These are phyloP conservation scores for Cyprinella venusta DNA, from an alignment of 2,797 vertebrate genomes.

Conservation along the genomic window DNA sequence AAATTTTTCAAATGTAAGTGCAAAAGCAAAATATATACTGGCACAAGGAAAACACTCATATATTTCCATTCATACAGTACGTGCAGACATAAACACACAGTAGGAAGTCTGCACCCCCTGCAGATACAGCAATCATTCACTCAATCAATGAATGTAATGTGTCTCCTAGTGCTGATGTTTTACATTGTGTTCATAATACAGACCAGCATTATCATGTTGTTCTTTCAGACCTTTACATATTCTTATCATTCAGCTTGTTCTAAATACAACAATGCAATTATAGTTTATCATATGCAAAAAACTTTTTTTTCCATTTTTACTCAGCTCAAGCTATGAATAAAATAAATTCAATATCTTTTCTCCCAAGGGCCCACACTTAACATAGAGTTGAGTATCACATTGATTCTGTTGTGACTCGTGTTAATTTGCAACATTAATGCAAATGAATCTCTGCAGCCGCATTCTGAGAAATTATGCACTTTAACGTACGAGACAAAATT, in stretches of 20 bases:
- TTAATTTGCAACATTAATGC: constrained; percentile 41
- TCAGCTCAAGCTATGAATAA: constrained; percentile 4
- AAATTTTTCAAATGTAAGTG: not conserved
- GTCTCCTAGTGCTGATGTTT: constrained; percentile 26
- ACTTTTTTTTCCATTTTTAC: not conserved
- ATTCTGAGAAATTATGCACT: constrained; percentile 15
- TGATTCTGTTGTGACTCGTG: constrained; percentile 30
- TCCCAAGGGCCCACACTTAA: constrained; percentile 13
- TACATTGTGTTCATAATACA: constrained; percentile 5
- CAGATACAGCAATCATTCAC: constrained; percentile 26
- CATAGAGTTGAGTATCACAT: constrained; percentile 9
- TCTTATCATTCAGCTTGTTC: not conserved
- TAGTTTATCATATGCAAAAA: not conserved
- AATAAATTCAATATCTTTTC: constrained; percentile 3
- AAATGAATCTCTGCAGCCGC: constrained; percentile 10
- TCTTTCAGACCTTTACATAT: not conserved
- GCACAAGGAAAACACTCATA: constrained; percentile 45
- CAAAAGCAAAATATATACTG: not conserved
- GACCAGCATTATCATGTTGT: not conserved
- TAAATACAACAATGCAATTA: not conserved
- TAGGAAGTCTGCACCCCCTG: constrained; percentile 15
- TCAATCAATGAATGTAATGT: constrained; percentile 21
- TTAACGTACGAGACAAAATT: constrained; percentile 5
- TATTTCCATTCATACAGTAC: constrained; percentile 9
- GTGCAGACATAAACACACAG: constrained; percentile 41